Evolutionary conservation across 2,797 vertebrate species (phyloP).

Genomic region (Crypturellus tataupa): DNA sequence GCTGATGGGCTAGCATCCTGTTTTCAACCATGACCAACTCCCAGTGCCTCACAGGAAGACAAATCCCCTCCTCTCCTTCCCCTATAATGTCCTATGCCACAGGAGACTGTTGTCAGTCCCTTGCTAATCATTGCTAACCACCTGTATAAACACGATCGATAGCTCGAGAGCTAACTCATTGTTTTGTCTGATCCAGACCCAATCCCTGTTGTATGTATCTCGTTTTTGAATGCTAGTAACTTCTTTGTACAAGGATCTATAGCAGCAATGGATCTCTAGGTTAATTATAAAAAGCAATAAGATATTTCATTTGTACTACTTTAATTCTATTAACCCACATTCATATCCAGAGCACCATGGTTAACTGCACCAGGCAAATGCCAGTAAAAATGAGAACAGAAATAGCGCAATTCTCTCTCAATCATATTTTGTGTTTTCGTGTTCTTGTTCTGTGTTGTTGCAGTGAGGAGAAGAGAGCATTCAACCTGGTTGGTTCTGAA

Average conservation of each 20-base stretch:
- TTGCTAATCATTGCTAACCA: background rate
- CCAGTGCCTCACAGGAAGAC: constrained; percentile 14
- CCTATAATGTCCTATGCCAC: background rate
- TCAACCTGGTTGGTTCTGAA: background rate
- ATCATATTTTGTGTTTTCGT: background rate
- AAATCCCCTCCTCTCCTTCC: constrained; percentile 1
- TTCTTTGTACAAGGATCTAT: background rate
- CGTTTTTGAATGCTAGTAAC: background rate
- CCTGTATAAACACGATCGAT: background rate
- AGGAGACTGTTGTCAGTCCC: background rate
- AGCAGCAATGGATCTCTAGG: background rate
- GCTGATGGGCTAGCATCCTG: constrained; percentile 43
- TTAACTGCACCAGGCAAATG: constrained; percentile 18
- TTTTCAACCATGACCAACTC: constrained; percentile 26
- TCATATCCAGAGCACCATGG: constrained; percentile 6
- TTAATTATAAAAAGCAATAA: constrained; percentile 35
- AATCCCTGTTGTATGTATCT: background rate
- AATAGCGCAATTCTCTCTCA: constrained; percentile 41
- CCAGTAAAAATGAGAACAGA: constrained; percentile 24
- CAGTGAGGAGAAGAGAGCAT: background rate
- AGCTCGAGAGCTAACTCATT: background rate
- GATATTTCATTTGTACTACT: constrained; percentile 39
- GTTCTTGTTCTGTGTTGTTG: background rate
- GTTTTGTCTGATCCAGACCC: background rate
- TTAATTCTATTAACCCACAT: constrained; percentile 70